Evolutionary conservation across 1,140 invertebrate genomes (phyloP), one percentile per base, ranked within the genome.

Genomic region (Nymphalis io): DNA sequence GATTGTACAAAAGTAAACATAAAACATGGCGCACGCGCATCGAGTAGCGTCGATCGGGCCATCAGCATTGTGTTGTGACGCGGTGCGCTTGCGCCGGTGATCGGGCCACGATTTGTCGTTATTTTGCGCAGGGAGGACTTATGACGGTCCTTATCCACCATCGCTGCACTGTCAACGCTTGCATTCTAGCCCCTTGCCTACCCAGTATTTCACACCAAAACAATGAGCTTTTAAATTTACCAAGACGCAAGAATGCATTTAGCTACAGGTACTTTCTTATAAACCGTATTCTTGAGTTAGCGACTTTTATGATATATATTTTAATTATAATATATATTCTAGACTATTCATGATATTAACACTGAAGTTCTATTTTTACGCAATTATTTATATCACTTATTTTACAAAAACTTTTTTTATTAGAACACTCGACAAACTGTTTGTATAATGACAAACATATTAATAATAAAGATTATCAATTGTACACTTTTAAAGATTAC

Each of bases 61-160:
- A 83, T 86, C 83, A 79, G 80, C 80, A 88, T 85, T 87, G 81
- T 87, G 77, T 70, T 67, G 75, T 68, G 73, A 65, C 69, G 70
- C 42, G 61, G 65, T 59, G 66, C 63, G 66, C 68, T 55, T 63
- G 70, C 63, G 61, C 58, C 67, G 70, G 73, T 78, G 84, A 86
- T 84, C 79, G 76, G 68, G 72, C 61, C 65, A 73, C 88, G 87
- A 89, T 90, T 89, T 89, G 86, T 86, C 83, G 85, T 83, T 83
- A 88, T 85, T 68, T 84, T 79, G 81, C 81, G 76, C 81, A 73
- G 69, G 62, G 76, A 79, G 73, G 79, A 86, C 84, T 87, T 89
- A 89, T 91, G 87, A 91, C 84, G 80, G 79, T 70, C 72, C 78
- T 90, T 90, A 90, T 90, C 88, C 82, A 42, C 70, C 83, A 89